A percentile compares a stretch with the other conserved stretches of the same genome.
phyloP scores from a whole-genome alignment of 2,888 invertebrate species.

The Aphidius colemani region DNA sequence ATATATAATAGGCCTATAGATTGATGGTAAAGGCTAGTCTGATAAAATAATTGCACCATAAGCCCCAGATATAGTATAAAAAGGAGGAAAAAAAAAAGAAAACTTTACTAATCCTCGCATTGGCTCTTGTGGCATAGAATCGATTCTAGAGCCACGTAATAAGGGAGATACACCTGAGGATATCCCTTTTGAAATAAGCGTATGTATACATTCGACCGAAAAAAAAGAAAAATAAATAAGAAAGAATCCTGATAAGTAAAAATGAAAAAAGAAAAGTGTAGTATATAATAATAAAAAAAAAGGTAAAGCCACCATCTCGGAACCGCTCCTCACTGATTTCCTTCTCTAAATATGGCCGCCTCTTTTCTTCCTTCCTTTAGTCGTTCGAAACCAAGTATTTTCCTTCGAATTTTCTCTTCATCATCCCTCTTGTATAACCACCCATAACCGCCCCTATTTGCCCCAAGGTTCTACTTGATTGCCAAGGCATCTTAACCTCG shows the following conservation, averaged over 20 bases:
- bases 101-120: no score
- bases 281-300: constrained; percentile 9
- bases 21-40: no score
- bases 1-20: no score
- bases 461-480: constrained; percentile 60
- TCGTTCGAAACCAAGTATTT: constrained; percentile 21
- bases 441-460: constrained; percentile 58
- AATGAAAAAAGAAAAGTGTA: constrained; percentile 25
- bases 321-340: constrained; percentile 56
- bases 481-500: constrained; percentile 60
- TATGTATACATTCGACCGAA: not conserved
- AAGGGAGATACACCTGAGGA: constrained; percentile 25
- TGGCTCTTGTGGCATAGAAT: constrained; percentile 2
- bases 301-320: constrained; percentile 40
- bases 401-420: constrained; percentile 17
- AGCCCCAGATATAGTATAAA: no score
- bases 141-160: constrained; percentile 23
- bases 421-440: constrained; percentile 44
- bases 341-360: constrained; percentile 59
- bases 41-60: no score
- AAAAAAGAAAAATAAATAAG: not conserved
- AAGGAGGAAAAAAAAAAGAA: no score
- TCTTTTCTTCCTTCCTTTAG: constrained; percentile 33
- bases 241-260: constrained; percentile 28
- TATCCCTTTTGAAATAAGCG: constrained; percentile 8